These are phyloP conservation scores for Rambutsinella grinnellia DNA, from an alignment of 2,888 invertebrate species.

Conservation along the genomic window DNA sequence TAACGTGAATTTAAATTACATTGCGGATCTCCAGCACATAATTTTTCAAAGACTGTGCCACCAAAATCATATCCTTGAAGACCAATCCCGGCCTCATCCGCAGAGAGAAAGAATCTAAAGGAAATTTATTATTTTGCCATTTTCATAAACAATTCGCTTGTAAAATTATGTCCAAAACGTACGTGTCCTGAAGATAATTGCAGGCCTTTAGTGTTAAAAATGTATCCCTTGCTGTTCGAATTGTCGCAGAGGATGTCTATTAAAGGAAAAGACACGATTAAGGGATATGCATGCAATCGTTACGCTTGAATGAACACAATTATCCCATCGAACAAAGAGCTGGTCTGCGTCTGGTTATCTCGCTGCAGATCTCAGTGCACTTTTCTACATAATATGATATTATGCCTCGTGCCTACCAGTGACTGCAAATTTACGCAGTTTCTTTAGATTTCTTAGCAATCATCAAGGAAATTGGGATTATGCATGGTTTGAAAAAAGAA, in stretches of 20 bases:
- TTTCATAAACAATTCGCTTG: not conserved
- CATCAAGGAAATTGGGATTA: not conserved
- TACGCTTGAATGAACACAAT: too few relatives aligned
- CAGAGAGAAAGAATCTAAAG: conserved; percentile 56
- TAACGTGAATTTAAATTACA: conserved; percentile 69
- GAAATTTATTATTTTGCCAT: too few relatives aligned
- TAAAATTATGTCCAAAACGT: conserved; percentile 18
- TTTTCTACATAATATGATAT: too few relatives aligned
- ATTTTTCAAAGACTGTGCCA: conserved; percentile 56
- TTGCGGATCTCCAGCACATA: conserved; percentile 53
- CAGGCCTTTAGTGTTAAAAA: conserved; percentile 58
- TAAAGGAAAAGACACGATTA: not conserved
- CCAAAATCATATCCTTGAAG: conserved; percentile 62
- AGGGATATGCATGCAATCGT: too few relatives aligned
- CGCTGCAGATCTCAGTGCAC: too few relatives aligned
- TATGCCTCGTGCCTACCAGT: too few relatives aligned
- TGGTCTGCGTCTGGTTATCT: too few relatives aligned
- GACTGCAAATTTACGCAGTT: too few relatives aligned
- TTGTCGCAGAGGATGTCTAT: conserved; percentile 57
- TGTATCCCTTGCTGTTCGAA: conserved; percentile 54
- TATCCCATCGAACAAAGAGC: too few relatives aligned
- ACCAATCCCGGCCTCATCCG: conserved; percentile 60
- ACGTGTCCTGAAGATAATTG: conserved; percentile 62
- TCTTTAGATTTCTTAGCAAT: too few relatives aligned
- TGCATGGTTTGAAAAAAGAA: not conserved